Evolutionary conservation across 2,888 invertebrate genomes (phyloP), one percentile per base, ranked within the genome.

Genomic region (Leptarthrus brevirostris): DNA sequence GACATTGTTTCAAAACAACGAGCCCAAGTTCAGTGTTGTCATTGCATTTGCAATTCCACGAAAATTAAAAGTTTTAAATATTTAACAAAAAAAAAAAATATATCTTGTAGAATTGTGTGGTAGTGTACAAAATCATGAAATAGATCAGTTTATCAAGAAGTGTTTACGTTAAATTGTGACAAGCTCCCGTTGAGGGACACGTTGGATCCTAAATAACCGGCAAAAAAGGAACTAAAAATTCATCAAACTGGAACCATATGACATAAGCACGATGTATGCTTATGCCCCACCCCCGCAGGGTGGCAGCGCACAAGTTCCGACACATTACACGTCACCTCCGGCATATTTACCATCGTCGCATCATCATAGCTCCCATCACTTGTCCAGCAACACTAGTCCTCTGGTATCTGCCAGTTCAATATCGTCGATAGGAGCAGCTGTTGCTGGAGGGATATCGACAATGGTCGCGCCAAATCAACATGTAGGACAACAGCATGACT

Each of bases 181-280:
- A n/a, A n/a, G n/a, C n/a, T n/a, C n/a, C n/a, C n/a, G n/a, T n/a
- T n/a, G n/a, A n/a, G n/a, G n/a, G n/a, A n/a, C n/a, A n/a, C n/a
- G n/a, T 47, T 12, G n/a, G 47, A 47, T n/a, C 26, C 66, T 14
- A 34, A 34, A 61, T 30, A 34, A 20, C 52, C 5, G 14, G 8
- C 18, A 34, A 16, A 12, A 44, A 44, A 16, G 44, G 16, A 12
- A 14, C 10, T 3, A 16, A 14, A 70, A 58, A 34, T 34, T 66
- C 74, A 74, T 34, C 78, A 79, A 79, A 74, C 79, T 78, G 78
- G 78, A 78, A 77, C 77, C 79, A 69, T 77, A 79, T 78, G 78
- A 79, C 72, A 73, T 79, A 74, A 78, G 61, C 75, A 76, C 78
- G 72, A 79, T 79, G 79, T 79, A 78, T 74, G 78, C 79, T 54